These are phyloP conservation scores for Hippoglossus stenolepis DNA, from an alignment of 2,113 vertebrate genomes.

Conservation along the genomic window DNA sequence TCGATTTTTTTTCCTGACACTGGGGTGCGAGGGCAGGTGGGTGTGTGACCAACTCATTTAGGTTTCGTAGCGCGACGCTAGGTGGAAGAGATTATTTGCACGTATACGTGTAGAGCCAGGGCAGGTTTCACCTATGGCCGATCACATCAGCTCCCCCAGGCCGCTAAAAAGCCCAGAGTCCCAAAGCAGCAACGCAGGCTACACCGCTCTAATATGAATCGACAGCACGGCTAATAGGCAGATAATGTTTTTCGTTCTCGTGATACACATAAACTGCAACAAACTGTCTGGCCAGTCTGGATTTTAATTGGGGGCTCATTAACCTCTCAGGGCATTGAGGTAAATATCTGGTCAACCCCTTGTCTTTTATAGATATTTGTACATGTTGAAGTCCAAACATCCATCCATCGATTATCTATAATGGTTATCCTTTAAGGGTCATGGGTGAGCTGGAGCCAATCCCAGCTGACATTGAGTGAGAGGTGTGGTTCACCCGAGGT, in stretches of 20 bases:
- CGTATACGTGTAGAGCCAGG: constrained; percentile 2
- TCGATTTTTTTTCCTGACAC: constrained; percentile 11
- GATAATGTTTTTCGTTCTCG: constrained; percentile 3
- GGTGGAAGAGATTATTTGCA: constrained; percentile 17
- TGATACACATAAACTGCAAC: background rate
- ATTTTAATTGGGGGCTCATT: too few relatives aligned
- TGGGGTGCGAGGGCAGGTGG: background rate
- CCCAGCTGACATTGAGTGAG: too few relatives aligned
- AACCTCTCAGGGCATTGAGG: too few relatives aligned
- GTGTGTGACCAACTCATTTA: constrained; percentile 17
- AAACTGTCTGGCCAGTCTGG: background rate
- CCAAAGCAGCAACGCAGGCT: constrained; percentile 25
- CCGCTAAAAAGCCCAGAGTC: constrained; percentile 18
- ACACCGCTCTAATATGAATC: constrained; percentile 34
- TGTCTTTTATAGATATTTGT: background rate
- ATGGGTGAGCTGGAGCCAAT: too few relatives aligned
- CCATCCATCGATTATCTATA: too few relatives aligned
- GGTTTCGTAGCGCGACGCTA: background rate
- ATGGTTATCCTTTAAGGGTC: too few relatives aligned
- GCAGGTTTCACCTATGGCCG: constrained; percentile 25
- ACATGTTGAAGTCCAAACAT: too few relatives aligned
- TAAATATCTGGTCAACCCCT: background rate
- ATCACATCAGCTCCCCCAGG: constrained; percentile 18
- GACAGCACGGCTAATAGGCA: constrained; percentile 17
- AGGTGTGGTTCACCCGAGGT: too few relatives aligned